These are phyloP conservation scores for Hypsopygia costalis DNA, from an alignment of 2,888 invertebrate genomes.

Conservation along the genomic window DNA sequence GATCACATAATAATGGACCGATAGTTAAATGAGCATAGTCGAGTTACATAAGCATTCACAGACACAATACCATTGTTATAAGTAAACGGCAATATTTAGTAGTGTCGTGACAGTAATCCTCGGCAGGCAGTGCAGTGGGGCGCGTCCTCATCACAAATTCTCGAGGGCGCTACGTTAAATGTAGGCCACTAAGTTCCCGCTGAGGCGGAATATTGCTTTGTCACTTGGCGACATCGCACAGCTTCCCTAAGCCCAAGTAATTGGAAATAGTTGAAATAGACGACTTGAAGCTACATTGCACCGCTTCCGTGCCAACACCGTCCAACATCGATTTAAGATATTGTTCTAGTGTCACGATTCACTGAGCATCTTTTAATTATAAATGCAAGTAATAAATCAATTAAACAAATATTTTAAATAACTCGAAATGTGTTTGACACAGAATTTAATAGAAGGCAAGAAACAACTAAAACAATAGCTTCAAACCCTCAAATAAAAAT, in stretches of 20 bases:
- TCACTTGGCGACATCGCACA: slow-evolving; percentile 74
- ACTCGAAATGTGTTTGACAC: background rate
- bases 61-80: slow-evolving; percentile 27
- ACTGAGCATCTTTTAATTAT: background rate
- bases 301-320: slow-evolving; percentile 11
- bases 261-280: slow-evolving; percentile 80
- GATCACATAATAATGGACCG: too few relatives aligned
- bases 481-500: background rate
- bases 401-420: background rate
- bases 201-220: slow-evolving; percentile 76
- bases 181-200: slow-evolving; percentile 73
- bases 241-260: slow-evolving; percentile 76
- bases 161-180: slow-evolving; percentile 71
- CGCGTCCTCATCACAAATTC: slow-evolving; percentile 71
- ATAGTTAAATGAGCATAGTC: too few relatives aligned
- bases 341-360: background rate
- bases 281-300: slow-evolving; percentile 57
- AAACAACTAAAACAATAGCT: background rate
- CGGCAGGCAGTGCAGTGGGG: slow-evolving; percentile 57
- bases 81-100: slow-evolving; percentile 57
- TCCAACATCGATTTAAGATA: background rate
- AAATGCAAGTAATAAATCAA: background rate
- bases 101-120: slow-evolving; percentile 58
- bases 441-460: background rate
- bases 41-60: slow-evolving; percentile 2